Evolutionary conservation across 2,888 invertebrate genomes (phyloP).

Genomic region (Eupeodes latifasciatus): DNA sequence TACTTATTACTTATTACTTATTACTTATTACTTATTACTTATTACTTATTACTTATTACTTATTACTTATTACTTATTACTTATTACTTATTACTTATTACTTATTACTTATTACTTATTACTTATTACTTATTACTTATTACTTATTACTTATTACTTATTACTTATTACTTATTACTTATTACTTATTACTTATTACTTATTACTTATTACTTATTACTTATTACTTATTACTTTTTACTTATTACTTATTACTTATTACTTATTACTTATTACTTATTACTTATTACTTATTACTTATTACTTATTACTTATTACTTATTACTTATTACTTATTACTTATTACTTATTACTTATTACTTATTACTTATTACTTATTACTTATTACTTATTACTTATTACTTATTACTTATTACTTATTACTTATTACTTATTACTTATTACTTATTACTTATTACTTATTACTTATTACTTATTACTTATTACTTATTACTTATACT

Average conservation of each 20-base stretch:
- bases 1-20: not conserved
- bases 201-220: not conserved
- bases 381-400: not conserved
- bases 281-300: not conserved
- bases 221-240: not conserved
- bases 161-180: not conserved
- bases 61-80: too few species aligned
- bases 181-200: too few species aligned
- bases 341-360: not conserved
- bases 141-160: not conserved
- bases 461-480: not conserved
- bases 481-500: not conserved
- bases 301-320: not conserved
- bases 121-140: too few species aligned
- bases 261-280: not conserved
- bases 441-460: not conserved
- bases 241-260: too few species aligned
- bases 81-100: not conserved
- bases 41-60: not conserved
- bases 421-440: not conserved
- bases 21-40: not conserved
- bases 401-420: not conserved
- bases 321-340: not conserved
- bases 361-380: not conserved
- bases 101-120: not conserved